phyloP scores from a whole-genome alignment of 2,113 vertebrate species.

The Orthonyx spaldingii region DNA sequence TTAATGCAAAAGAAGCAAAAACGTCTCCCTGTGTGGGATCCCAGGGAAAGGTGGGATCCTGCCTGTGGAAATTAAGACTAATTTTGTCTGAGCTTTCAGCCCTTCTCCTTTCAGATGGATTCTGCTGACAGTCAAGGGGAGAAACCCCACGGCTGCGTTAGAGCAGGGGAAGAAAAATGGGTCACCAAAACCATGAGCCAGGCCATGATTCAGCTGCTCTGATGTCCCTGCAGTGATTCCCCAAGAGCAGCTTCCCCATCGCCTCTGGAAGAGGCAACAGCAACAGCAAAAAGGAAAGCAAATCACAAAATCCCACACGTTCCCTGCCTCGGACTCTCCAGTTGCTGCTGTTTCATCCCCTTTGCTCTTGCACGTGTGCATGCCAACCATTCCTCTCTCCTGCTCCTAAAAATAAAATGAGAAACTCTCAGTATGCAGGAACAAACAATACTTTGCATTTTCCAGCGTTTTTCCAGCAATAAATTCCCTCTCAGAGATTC shows the following conservation, averaged over 20 bases:
- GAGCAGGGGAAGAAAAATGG: background rate
- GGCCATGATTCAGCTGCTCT: background rate
- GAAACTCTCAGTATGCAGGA: fast-evolving
- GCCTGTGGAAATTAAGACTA: fast-evolving
- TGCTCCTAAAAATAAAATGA: background rate
- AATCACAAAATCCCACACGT: background rate
- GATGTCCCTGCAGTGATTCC: background rate
- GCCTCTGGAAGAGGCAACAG: background rate
- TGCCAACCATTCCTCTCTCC: background rate
- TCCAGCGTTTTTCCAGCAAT: background rate
- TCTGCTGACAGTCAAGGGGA: background rate
- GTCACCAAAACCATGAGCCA: background rate
- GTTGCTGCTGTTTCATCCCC: background rate
- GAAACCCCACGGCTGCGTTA: background rate
- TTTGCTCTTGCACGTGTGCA: fast-evolving
- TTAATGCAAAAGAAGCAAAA: background rate
- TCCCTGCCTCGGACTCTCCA: background rate
- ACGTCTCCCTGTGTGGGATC: fast-evolving
- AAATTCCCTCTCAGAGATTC: background rate
- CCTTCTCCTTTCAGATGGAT: background rate
- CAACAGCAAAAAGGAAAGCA: background rate
- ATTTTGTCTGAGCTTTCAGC: background rate
- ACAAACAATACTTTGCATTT: background rate
- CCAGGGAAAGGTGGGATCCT: background rate
- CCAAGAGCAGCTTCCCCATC: background rate